phyloP scores from a whole-genome alignment of 2,113 vertebrate species.

The Neomonachus schauinslandi region DNA sequence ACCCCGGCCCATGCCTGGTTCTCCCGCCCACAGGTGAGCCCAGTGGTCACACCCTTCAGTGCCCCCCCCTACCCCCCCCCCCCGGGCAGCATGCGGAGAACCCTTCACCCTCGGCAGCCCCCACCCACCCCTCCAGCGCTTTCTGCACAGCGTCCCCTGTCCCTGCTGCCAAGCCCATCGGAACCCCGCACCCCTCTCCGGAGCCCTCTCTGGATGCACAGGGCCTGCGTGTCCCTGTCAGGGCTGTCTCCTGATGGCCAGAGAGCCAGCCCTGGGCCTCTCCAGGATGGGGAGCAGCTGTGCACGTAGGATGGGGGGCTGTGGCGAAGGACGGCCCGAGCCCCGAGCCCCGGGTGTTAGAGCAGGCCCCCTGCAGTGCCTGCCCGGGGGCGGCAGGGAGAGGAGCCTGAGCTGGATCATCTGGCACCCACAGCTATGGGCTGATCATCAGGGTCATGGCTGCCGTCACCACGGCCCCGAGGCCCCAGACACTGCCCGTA shows the following conservation, averaged over 20 bases:
- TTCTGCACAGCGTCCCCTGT: not conserved
- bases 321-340: not conserved
- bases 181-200: not conserved
- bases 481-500: not conserved
- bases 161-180: not conserved
- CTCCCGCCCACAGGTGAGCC: not conserved
- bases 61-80: too few relatives aligned
- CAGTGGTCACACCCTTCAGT: too few relatives aligned
- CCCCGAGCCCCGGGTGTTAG: too few relatives aligned
- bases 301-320: not conserved
- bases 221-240: not conserved
- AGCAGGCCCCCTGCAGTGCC: too few relatives aligned
- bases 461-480: accelerated
- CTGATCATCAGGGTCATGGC: not conserved
- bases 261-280: not conserved
- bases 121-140: not conserved
- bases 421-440: too few relatives aligned
- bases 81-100: not conserved
- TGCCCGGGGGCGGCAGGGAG: too few relatives aligned
- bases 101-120: too few relatives aligned
- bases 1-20: not conserved
- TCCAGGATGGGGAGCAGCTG: accelerated
- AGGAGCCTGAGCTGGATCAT: not conserved
- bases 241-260: not conserved
- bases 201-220: not conserved